Percentiles rank a stretch among this genome's conserved stretches.
Evolutionary conservation across 2,113 vertebrate species (phyloP).

Genomic region (Symphodus melops): DNA sequence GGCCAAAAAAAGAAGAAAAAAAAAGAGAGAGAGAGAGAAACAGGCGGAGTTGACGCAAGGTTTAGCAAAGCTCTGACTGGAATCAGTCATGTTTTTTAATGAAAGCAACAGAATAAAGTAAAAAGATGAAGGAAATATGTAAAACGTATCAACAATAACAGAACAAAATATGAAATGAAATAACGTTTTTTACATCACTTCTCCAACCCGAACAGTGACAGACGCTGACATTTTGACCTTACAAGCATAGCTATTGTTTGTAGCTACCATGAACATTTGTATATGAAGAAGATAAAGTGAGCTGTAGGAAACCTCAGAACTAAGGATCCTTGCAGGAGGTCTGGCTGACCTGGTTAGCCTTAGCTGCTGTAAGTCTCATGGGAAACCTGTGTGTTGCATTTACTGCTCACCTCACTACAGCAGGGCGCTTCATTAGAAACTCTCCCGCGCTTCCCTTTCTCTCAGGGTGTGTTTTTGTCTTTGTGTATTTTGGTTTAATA

Average conservation of each 20-base stretch:
- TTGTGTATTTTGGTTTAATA: constrained; percentile 24
- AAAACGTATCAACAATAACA: no score
- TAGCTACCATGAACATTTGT: background rate
- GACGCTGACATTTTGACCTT: no score
- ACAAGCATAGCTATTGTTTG: no score
- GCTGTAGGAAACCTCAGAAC: background rate
- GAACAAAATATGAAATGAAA: no score
- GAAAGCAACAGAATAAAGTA: no score
- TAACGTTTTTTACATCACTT: no score
- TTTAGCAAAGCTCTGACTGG: no score
- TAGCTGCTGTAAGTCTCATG: constrained; percentile 19
- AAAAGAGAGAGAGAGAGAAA: background rate
- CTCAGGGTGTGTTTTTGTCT: background rate
- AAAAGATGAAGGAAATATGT: no score
- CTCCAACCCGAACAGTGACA: no score
- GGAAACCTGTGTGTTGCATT: constrained; percentile 27
- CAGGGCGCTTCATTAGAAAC: constrained; percentile 47
- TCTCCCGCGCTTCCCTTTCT: background rate
- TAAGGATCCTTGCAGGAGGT: constrained; percentile 21
- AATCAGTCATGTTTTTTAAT: no score
- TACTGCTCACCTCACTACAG: constrained; percentile 21
- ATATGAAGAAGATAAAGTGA: background rate
- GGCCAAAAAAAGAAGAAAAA: no score
- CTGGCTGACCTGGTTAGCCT: constrained; percentile 48
- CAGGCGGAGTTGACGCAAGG: no score